Base-by-base conservation (phyloP, 1,140 invertebrate genomes). In the Drosophila truncata region DNA sequence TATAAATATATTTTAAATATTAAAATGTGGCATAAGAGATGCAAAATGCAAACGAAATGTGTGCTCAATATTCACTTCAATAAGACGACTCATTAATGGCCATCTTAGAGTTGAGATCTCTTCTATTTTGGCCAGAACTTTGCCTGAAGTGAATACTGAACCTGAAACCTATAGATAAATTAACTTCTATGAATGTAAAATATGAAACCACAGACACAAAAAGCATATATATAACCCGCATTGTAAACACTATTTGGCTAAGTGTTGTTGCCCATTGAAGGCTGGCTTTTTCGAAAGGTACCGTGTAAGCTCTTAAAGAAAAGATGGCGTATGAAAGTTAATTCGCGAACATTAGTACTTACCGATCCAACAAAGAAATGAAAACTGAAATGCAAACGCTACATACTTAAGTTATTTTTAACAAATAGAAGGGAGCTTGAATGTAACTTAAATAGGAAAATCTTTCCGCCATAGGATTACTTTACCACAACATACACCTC, bases 1-100 rank as follows among this genome's bases (percentile, higher is more conserved):
- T 75, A 81, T 63, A 81, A 50, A 85, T 74, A 83, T 84, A 84
- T 88, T 81, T 88, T 87, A 80, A 82, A 60, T 58, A 80, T 79
- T 25, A 14, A 62, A 67, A 25, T 64, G 80, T 23, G 70, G 78
- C 64, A 78, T 75, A 66, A 35, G 39, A 83, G 47, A 69, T 61
- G 49, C 63, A 35, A 57, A 62, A 77, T 18, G 65, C 64, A 47
- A 63, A 62, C 55, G 14, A 64, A 52, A 14, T 33, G 13, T 23
- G 50, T 70, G 47, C 66, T 69, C 66, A 70, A 70, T 70, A 67
- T 70, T 70, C 47, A 54, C 47, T 67, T 67, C 29, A 67, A 44
- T 60, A 46, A 37, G 31, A 74, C 66, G 31, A 74, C 66, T 29
- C 73, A 61, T 50, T 64, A 41, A 9, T 13, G 50, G 18, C 29